A percentile compares a stretch with the other conserved stretches of the same genome.
These are phyloP conservation scores for Morone chrysops DNA, from an alignment of 2,113 vertebrate genomes.

Conservation along the genomic window DNA sequence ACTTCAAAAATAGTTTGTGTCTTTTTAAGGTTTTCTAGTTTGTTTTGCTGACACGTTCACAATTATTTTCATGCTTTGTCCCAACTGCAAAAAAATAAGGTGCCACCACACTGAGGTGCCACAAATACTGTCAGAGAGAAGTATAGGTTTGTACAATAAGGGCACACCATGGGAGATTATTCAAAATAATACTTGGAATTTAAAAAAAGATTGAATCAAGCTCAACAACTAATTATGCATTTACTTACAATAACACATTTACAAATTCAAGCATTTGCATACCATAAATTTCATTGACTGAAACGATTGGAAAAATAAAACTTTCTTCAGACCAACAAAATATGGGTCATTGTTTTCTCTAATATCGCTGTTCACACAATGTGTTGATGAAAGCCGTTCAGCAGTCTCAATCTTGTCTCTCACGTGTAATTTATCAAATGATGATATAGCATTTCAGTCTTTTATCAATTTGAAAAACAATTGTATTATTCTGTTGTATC, in stretches of 20 bases:
- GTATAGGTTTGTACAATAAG: conserved; percentile 70
- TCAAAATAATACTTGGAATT: conserved; percentile 67
- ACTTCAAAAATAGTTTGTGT: conserved; percentile 49
- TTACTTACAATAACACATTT: conserved; percentile 72
- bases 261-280: conserved; percentile 75
- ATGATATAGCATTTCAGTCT: conserved; percentile 21
- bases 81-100: conserved; percentile 69
- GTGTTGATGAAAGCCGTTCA: conserved; percentile 15
- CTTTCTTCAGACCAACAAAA: conserved; percentile 56
- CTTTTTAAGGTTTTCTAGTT: conserved; percentile 36
- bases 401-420: not conserved
- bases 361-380: conserved; percentile 32
- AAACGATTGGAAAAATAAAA: conserved; percentile 66
- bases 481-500: not conserved
- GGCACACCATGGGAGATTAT: conserved; percentile 68
- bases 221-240: conserved; percentile 73
- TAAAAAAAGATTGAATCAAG: conserved; percentile 61
- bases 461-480: conserved; percentile 5
- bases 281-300: conserved; percentile 59
- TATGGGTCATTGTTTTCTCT: conserved; percentile 35
- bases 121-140: conserved; percentile 76
- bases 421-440: conserved; percentile 27
- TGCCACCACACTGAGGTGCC: conserved; percentile 64
- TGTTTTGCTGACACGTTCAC: conserved; percentile 64
- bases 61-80: conserved; percentile 76